phyloP scores from a whole-genome alignment of 2,888 invertebrate genomes.

The Agriopis marginaria region DNA sequence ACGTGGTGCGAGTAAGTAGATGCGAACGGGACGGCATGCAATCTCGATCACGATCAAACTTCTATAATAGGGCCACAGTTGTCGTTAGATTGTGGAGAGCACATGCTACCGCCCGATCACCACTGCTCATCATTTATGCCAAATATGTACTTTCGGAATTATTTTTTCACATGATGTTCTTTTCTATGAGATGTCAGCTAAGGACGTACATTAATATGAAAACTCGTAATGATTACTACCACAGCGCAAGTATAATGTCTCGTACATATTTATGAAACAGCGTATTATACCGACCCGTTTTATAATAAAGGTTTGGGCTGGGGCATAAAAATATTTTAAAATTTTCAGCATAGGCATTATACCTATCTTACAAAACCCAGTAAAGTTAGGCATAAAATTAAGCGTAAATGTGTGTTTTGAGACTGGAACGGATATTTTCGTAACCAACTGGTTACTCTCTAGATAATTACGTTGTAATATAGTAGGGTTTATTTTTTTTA shows the following conservation, averaged over 20 bases:
- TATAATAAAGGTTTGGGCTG: slow-evolving; percentile 3
- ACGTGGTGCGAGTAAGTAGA: too few relatives aligned
- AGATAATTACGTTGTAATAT: neutral
- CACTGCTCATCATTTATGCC: too few relatives aligned
- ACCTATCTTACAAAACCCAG: slow-evolving; percentile 6
- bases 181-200: too few relatives aligned
- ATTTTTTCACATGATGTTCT: too few relatives aligned
- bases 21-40: too few relatives aligned
- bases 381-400: slow-evolving; percentile 9
- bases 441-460: slow-evolving; percentile 5
- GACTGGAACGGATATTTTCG: neutral
- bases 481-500: neutral
- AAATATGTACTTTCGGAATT: too few relatives aligned
- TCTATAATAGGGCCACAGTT: too few relatives aligned
- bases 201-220: neutral
- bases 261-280: slow-evolving; percentile 11
- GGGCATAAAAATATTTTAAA: slow-evolving; percentile 7
- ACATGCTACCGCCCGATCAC: too few relatives aligned
- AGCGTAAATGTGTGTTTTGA: slow-evolving; percentile 6
- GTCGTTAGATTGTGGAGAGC: too few relatives aligned
- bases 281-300: neutral
- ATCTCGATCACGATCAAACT: too few relatives aligned
- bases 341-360: slow-evolving; percentile 12
- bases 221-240: neutral
- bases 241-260: neutral